A percentile compares a stretch with the other conserved stretches of the same genome.
Conservation (phyloP, 2,797 vertebrate genomes). For the Hydrophis major region DNA sequence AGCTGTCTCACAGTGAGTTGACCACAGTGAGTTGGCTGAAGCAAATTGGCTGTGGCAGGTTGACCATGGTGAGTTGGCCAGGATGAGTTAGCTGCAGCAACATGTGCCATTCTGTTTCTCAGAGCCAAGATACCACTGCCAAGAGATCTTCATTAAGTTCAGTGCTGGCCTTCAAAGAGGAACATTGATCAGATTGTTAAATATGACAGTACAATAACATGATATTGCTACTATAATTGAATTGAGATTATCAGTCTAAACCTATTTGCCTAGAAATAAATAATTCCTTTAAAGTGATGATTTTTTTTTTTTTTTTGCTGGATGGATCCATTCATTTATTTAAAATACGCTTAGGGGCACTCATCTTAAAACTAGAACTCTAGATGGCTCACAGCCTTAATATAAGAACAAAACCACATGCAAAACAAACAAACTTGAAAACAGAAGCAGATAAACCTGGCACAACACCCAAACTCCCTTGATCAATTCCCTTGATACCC, state of each 20-base stretch:
- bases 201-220: neutral
- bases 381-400: too few relatives aligned
- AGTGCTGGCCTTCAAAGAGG: neutral
- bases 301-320: neutral
- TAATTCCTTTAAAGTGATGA: neutral
- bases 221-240: neutral
- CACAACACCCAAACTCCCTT: neutral
- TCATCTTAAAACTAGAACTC: neutral
- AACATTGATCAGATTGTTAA: neutral
- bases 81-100: too few relatives aligned
- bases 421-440: neutral
- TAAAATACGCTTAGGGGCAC: neutral
- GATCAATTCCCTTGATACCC: neutral
- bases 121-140: neutral
- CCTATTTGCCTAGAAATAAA: neutral
- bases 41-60: too few relatives aligned
- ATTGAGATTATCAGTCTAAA: neutral
- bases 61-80: too few relatives aligned
- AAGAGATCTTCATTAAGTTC: neutral
- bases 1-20: too few relatives aligned
- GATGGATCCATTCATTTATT: too few relatives aligned
- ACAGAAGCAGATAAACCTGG: neutral
- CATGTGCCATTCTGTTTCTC: neutral
- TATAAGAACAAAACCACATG: too few relatives aligned
- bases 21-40: too few relatives aligned